A percentile compares a stretch with the other conserved stretches of the same genome.
Conservation (phyloP, 2,113 vertebrate species). For the Poicephalus gulielmi region DNA sequence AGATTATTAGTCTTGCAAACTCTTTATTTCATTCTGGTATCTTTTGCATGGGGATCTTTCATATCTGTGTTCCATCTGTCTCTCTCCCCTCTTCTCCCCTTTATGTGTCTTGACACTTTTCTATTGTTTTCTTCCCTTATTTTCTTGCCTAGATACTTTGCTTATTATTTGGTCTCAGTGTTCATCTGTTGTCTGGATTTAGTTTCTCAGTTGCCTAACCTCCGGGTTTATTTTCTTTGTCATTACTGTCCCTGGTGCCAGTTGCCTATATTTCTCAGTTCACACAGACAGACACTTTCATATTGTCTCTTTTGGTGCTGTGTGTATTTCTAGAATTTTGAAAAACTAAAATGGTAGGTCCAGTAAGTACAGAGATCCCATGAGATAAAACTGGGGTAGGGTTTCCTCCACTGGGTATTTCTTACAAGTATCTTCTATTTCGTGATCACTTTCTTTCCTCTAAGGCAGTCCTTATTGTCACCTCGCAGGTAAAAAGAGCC, state of each 20-base stretch:
- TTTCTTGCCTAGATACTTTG: not conserved
- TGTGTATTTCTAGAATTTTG: not conserved
- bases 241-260: not conserved
- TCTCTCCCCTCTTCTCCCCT: fast-evolving
- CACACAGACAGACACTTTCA: not conserved
- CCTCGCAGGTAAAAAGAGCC: not conserved
- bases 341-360: not conserved
- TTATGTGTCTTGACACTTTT: not conserved
- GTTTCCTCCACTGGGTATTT: not conserved
- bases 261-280: not conserved
- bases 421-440: not conserved
- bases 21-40: not conserved
- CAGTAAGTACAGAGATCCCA: not conserved
- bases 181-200: not conserved
- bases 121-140: not conserved
- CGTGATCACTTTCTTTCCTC: not conserved
- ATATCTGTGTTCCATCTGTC: not conserved
- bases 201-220: not conserved
- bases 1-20: not conserved
- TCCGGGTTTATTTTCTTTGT: not conserved
- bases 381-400: not conserved
- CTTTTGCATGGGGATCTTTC: not conserved
- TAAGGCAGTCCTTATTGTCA: not conserved
- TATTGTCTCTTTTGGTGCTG: not conserved
- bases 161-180: not conserved